These are phyloP conservation scores for Bugulina stolonifera DNA, from an alignment of 2,888 invertebrate genomes.

Conservation along the genomic window DNA sequence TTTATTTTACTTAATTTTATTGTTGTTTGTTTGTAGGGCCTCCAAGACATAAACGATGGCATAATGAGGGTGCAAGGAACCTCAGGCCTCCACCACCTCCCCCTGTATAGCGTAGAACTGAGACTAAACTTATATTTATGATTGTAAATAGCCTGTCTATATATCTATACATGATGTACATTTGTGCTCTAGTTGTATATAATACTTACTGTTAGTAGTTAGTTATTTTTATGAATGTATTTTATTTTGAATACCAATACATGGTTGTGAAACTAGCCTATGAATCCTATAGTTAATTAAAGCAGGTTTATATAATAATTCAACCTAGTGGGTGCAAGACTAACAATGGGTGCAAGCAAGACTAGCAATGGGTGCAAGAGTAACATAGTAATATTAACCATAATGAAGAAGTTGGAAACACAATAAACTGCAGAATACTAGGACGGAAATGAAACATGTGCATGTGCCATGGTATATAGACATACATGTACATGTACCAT, in stretches of 20 bases:
- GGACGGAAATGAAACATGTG: too few relatives aligned
- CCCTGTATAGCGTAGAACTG: neutral
- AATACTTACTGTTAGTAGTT: neutral
- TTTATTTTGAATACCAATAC: neutral
- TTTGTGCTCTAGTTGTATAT: neutral
- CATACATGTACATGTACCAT: too few relatives aligned
- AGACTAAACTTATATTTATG: neutral
- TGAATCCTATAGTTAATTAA: too few relatives aligned
- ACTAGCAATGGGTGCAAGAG: too few relatives aligned
- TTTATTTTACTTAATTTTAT: neutral
- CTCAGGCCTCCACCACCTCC: neutral
- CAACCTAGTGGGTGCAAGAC: too few relatives aligned
- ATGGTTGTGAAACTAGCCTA: neutral
- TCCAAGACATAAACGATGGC: slow-evolving; percentile 10
- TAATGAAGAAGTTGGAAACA: too few relatives aligned
- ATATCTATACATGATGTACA: neutral
- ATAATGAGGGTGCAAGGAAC: neutral
- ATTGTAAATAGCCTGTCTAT: neutral
- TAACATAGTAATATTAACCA: too few relatives aligned
- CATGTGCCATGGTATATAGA: too few relatives aligned
- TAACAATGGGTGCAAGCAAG: too few relatives aligned
- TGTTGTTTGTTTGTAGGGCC: neutral
- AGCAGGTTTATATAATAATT: too few relatives aligned
- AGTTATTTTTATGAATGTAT: neutral
- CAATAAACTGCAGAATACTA: too few relatives aligned